These are phyloP conservation scores for Griposia aprilina DNA, from an alignment of 2,888 invertebrate genomes.

Conservation along the genomic window DNA sequence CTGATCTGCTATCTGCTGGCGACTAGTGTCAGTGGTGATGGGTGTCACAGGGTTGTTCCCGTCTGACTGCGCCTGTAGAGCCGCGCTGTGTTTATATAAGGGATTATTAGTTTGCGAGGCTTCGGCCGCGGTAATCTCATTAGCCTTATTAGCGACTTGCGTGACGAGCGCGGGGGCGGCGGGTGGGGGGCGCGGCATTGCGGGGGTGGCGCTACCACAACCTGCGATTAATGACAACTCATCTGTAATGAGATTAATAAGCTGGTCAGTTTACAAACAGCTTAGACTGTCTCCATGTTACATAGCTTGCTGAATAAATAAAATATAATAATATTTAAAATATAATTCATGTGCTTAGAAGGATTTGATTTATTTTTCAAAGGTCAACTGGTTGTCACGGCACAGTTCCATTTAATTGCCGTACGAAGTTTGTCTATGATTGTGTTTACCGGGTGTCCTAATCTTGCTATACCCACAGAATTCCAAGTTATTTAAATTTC, in stretches of 20 bases:
- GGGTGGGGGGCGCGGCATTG: not conserved
- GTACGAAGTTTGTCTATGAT: not conserved
- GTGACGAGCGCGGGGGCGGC: not conserved
- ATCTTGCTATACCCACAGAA: not conserved
- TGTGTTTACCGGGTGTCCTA: not conserved
- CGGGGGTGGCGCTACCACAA: conserved; percentile 13
- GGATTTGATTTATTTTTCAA: not conserved
- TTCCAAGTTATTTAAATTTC: not conserved
- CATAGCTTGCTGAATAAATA: not conserved
- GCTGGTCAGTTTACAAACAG: conserved; percentile 10
- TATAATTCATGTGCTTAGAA: not conserved
- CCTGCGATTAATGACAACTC: conserved; percentile 41
- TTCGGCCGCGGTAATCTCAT: conserved; percentile 82
- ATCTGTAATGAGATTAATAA: conserved; percentile 46
- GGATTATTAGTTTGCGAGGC: conserved; percentile 81
- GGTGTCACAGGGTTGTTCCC: conserved; percentile 28
- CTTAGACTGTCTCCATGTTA: not conserved
- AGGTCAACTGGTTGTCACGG: not conserved
- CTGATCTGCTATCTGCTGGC: conserved; percentile 7
- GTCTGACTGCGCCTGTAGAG: conserved; percentile 43
- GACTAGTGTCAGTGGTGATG: conserved; percentile 2
- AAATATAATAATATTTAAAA: not conserved
- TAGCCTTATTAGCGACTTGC: conserved; percentile 75
- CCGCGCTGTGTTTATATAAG: conserved; percentile 75
- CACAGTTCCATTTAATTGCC: not conserved